phyloP scores from a whole-genome alignment of 2,888 invertebrate genomes.

The Leptopilina syphax region DNA sequence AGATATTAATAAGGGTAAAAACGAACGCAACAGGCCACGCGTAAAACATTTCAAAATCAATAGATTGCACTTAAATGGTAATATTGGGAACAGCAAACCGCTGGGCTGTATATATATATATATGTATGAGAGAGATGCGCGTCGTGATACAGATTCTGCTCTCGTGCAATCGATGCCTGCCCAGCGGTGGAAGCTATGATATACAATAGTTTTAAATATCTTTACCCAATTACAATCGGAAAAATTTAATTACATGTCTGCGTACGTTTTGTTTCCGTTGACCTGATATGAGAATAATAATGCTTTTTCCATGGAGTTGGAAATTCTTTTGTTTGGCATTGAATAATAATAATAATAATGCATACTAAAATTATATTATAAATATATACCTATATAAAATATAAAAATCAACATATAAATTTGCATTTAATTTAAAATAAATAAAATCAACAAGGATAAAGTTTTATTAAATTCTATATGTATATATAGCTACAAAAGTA shows the following conservation, averaged over 20 bases:
- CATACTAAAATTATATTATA: not conserved
- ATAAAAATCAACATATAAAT: not conserved
- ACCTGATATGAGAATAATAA: slow-evolving; percentile 4
- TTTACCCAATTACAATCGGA: slow-evolving; percentile 19
- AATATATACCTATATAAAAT: not conserved
- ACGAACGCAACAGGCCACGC: slow-evolving; percentile 22
- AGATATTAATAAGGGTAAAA: not conserved
- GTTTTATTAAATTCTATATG: not conserved
- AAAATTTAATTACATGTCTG: slow-evolving; percentile 17
- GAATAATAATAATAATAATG: no score
- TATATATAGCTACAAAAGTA: no score
- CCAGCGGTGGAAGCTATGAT: slow-evolving; percentile 38
- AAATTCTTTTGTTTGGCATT: not conserved
- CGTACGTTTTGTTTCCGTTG: not conserved
- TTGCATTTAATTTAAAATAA: not conserved
- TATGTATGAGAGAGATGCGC: slow-evolving; percentile 2
- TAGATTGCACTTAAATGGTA: slow-evolving; percentile 39
- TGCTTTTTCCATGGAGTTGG: no score
- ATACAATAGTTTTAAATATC: slow-evolving; percentile 27
- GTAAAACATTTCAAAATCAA: slow-evolving; percentile 32
- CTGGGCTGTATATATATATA: slow-evolving; percentile 12
- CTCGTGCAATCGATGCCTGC: slow-evolving; percentile 26
- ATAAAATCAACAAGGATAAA: slow-evolving; percentile 20
- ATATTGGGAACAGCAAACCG: slow-evolving; percentile 32
- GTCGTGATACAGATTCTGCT: slow-evolving; percentile 27